Percentiles rank a stretch among this genome's conserved stretches.
Conservation (phyloP, 92 coral and sea anemone genomes). For the Galaxea fascicularis region DNA sequence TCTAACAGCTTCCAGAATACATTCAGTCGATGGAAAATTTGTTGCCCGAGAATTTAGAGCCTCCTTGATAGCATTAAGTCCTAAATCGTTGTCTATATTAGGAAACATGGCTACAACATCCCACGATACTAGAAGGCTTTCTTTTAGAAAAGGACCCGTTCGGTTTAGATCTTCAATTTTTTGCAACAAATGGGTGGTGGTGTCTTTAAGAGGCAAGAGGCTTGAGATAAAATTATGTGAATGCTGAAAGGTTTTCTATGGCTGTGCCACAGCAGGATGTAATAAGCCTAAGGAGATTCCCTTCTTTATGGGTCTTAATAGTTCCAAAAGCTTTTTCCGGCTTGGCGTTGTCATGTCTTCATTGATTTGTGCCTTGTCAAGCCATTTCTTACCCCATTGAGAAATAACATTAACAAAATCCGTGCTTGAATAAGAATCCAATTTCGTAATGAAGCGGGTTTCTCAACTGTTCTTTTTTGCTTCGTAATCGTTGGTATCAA, state of each 20-base stretch:
- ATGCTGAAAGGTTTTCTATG: not conserved
- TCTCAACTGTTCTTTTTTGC: not conserved
- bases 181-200: no score
- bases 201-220: no score
- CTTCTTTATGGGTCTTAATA: no score
- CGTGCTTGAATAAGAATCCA: not conserved
- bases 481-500: not conserved
- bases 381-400: not conserved
- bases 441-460: not conserved
- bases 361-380: not conserved
- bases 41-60: not conserved
- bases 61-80: not conserved
- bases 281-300: no score
- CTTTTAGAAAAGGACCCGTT: conserved; percentile 1
- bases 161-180: not conserved
- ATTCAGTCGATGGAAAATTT: not conserved
- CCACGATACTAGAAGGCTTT: conserved; percentile 7
- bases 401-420: not conserved
- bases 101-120: conserved; percentile 8
- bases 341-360: not conserved
- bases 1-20: no score
- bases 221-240: no score
- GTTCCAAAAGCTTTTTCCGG: not conserved
- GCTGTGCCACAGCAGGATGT: not conserved
- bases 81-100: no score